Base-by-base conservation (phyloP, 2,797 vertebrate species). In the Rhinoraja longicauda region DNA sequence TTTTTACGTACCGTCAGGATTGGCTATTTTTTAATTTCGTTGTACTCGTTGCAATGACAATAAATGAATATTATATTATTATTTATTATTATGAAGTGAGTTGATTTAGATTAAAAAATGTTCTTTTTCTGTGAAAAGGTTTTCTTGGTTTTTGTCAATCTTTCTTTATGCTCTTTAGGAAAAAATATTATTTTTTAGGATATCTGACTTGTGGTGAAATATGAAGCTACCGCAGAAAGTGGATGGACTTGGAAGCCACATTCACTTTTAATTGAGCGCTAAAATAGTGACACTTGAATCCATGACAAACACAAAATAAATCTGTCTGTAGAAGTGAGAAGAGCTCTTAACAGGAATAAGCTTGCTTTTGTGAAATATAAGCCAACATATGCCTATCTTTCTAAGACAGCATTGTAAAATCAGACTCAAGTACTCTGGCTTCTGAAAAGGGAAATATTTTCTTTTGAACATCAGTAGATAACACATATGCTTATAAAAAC, bases 201-300 rank as follows among this genome's bases (percentile, higher is more conserved):
- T 19, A 32, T 59, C 21, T 67, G 15, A 7, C 17, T 19, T 36
- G 36, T n/a, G 13, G 2, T 67, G 13, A 36, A 15, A 24, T 67
- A 8, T 36, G 62, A 64, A 88, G n/a, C 21, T 67, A 17, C 64
- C 67, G 62, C 59, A 67, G 2, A 10, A 88, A 88, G 29, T 64
- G 84, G n/a, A 59, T 32, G 62, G 6, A 67, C 6, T 62, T 36
- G n/a, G 17, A 88, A 88, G n/a, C 59, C 29, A 64, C 59, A 88
- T 15, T 64, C 84, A 84, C 59, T 9, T 88, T 88, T 64, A 86
- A 64, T 32, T 62, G 59, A 67, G 64, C 32, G 21, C 17, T 32
- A 67, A 88, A 88, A 36, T 32, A 32, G n/a, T 21, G n/a, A 64
- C 59, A 88, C 84, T 88, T 64, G 57, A 64, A 64, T 88, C 84